A percentile compares a stretch with the other conserved stretches of the same genome.
These are phyloP conservation scores for Petrolisthes manimaculis DNA, from an alignment of 2,888 invertebrate genomes.

Conservation along the genomic window DNA sequence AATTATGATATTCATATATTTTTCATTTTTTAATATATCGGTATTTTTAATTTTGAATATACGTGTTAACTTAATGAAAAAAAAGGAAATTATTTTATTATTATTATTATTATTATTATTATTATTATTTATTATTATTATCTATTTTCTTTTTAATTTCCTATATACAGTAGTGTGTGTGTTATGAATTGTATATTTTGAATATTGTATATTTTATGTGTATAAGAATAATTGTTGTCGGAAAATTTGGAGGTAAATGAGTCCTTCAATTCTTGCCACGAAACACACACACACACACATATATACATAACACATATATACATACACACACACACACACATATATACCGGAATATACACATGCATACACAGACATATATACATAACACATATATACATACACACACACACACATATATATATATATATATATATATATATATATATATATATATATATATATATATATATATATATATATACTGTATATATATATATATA, in stretches of 20 bases:
- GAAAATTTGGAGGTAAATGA: too few relatives aligned
- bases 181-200: not conserved
- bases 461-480: conserved; percentile 19
- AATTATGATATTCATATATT: too few relatives aligned
- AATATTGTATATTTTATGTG: not conserved
- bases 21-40: too few relatives aligned
- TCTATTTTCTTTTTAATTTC: not conserved
- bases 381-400: conserved; percentile 8
- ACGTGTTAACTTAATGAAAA: too few relatives aligned
- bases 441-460: conserved; percentile 5
- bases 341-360: too few relatives aligned
- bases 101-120: too few relatives aligned
- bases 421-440: too few relatives aligned
- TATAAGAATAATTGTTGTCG: conserved; percentile 17
- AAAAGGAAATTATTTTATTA: too few relatives aligned
- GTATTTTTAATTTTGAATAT: too few relatives aligned
- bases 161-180: conserved; percentile 3
- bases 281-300: not conserved
- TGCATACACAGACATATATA: not conserved
- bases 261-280: too few relatives aligned
- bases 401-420: too few relatives aligned
- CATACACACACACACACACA: not conserved
- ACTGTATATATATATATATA: too few relatives aligned
- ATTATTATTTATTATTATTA: not conserved
- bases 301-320: conserved; percentile 2